Percentiles rank a stretch among this genome's conserved stretches.
phyloP scores from a whole-genome alignment of 2,797 vertebrate genomes.

The Hippopotamyrus pictus region DNA sequence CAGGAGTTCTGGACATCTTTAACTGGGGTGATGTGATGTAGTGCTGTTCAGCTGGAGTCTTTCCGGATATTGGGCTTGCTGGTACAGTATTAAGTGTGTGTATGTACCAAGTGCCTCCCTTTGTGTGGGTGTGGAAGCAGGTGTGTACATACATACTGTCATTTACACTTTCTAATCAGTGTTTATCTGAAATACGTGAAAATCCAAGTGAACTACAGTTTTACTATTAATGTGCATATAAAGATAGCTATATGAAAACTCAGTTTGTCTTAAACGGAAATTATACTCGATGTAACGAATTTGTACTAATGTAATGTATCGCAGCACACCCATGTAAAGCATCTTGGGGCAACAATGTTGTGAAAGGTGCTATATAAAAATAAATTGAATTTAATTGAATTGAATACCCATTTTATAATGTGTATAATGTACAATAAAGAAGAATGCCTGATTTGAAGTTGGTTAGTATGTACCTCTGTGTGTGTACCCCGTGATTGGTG shows the following conservation, averaged over 20 bases:
- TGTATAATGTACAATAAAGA: not conserved
- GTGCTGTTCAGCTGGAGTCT: not conserved
- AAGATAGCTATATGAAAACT: not conserved
- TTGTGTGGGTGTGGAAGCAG: not conserved
- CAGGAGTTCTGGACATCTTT: slow-evolving; percentile 8
- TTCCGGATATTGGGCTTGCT: not conserved
- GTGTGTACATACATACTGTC: not conserved
- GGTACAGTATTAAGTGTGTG: not conserved
- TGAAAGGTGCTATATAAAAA: not conserved
- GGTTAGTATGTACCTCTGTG: not conserved
- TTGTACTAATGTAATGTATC: not conserved
- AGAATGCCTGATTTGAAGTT: not conserved
- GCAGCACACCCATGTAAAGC: not conserved
- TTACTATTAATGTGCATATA: not conserved
- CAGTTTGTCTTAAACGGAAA: not conserved
- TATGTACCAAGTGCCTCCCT: not conserved
- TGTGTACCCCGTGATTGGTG: not conserved
- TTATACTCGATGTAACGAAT: not conserved
- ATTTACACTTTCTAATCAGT: not conserved
- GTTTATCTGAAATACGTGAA: not conserved
- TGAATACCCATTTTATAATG: not conserved
- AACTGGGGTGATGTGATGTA: slow-evolving; percentile 21
- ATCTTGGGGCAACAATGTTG: not conserved
- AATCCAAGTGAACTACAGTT: not conserved
- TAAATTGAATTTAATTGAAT: not conserved